These are phyloP conservation scores for Rapana venosa DNA, from an alignment of 2,888 invertebrate genomes.

Conservation along the genomic window DNA sequence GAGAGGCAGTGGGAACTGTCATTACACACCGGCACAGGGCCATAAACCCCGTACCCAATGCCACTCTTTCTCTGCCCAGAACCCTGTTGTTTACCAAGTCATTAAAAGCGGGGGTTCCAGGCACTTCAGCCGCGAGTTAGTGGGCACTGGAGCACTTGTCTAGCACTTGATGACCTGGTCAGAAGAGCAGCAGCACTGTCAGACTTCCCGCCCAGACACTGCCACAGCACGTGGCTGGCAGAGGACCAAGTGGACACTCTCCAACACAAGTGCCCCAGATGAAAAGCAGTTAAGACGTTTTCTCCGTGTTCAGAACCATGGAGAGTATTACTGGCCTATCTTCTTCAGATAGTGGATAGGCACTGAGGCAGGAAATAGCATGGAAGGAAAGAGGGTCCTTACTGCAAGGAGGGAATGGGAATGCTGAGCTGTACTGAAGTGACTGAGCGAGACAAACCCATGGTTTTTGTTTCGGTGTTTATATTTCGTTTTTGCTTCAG, in stretches of 20 bases:
- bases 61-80: not conserved
- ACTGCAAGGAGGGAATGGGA: too few species aligned
- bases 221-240: not conserved
- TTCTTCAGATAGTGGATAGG: not conserved
- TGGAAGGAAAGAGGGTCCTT: too few species aligned
- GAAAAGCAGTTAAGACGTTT: not conserved
- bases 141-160: not conserved
- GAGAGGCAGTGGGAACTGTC: too few species aligned
- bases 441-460: too few species aligned
- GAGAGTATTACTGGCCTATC: not conserved
- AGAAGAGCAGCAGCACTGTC: slow-evolving; percentile 4
- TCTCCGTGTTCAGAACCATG: not conserved
- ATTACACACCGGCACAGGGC: too few species aligned
- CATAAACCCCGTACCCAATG: not conserved
- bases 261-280: not conserved
- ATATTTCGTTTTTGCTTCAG: too few species aligned
- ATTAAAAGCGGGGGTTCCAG: not conserved
- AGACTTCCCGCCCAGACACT: not conserved
- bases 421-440: too few species aligned
- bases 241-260: not conserved
- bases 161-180: not conserved
- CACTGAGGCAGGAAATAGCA: too few species aligned
- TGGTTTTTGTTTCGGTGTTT: too few species aligned
- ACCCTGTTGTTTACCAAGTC: not conserved
- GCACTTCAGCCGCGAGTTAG: not conserved